Evolutionary conservation across 2,888 invertebrate genomes (phyloP).

Genomic region (Allolobophora icterica): DNA sequence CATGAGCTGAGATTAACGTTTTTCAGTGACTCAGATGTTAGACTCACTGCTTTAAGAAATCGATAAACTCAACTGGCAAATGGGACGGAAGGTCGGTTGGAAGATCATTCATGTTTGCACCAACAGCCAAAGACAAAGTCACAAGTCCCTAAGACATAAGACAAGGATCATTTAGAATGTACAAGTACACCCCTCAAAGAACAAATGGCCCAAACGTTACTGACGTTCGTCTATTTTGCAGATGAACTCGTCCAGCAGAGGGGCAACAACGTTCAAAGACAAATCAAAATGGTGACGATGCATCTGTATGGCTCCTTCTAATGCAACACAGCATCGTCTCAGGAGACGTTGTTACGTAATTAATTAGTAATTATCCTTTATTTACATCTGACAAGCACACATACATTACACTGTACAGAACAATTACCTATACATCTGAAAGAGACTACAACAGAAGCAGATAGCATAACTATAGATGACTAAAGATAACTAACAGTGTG

Average conservation of each 20-base stretch:
- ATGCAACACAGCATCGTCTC: too few relatives aligned
- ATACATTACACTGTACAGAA: too few relatives aligned
- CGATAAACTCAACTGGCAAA: conserved; percentile 64
- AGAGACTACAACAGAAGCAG: too few relatives aligned
- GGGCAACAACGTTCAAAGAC: neutral
- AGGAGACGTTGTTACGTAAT: too few relatives aligned
- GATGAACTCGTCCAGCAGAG: neutral
- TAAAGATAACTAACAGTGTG: too few relatives aligned
- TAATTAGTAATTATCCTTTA: too few relatives aligned
- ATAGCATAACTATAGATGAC: too few relatives aligned
- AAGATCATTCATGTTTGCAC: conserved; percentile 67
- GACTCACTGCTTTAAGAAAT: neutral
- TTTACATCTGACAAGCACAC: too few relatives aligned
- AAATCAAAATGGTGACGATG: too few relatives aligned
- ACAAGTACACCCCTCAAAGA: neutral
- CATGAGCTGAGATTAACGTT: too few relatives aligned
- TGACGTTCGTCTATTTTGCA: neutral
- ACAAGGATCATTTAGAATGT: neutral
- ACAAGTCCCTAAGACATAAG: conserved; percentile 69
- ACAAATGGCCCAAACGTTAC: neutral
- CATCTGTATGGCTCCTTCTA: too few relatives aligned
- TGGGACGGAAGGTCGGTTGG: conserved; percentile 71
- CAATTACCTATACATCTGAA: too few relatives aligned
- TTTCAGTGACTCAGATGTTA: neutral
- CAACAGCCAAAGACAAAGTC: conserved; percentile 73